Base-by-base conservation (phyloP, 2,113 vertebrate species). In the Neotoma lepida region DNA sequence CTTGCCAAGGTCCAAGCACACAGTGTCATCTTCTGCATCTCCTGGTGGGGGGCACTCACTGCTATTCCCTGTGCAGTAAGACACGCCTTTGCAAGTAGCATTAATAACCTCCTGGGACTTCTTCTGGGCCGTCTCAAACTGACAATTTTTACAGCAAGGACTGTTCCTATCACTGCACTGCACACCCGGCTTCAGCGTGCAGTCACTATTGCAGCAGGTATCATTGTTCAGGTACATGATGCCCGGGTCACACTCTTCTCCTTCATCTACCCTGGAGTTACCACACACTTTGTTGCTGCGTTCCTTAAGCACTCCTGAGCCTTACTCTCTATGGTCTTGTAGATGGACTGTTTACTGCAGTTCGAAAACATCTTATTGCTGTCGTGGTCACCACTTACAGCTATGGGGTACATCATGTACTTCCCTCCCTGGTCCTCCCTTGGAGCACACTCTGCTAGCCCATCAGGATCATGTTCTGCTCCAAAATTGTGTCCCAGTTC, bases 341-440 rank as follows among this genome's bases (percentile, higher is more conserved):
- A 99, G 41, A 99, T 99, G 18, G 99, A 99, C 94, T 98, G 98
- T 97, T 99, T 99, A 97, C 99, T 99, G 98, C 99, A 99, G 97
- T 97, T 99, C 76, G 99, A 99, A 97, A 99, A 99, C 98, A 99
- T 99, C 99, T 99, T 99, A 96, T 99, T 99, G 98, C 99, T 99
- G 93, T 98, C 96, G 6, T 99, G 99, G 92, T 99, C 99, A n/a
- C 99, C 99, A 5, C 99, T 99, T 97, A 99, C 99, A 92, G 99
- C 99, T 15, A 99, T 99, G 18, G 99, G 99, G 77, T 99, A 99
- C 99, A 99, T 99, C 35, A 99, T 99, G 0, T 98, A 99, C 91
- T 99, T 99, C 15, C 99, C 99, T 33, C 99, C 99, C 2, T 99
- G 97, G 88, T 99, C 99, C 39, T 99, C 99, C 33, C 98, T 99